Conservation (phyloP, 1,140 invertebrate genomes). For the Macrostomum lignano region DNA sequence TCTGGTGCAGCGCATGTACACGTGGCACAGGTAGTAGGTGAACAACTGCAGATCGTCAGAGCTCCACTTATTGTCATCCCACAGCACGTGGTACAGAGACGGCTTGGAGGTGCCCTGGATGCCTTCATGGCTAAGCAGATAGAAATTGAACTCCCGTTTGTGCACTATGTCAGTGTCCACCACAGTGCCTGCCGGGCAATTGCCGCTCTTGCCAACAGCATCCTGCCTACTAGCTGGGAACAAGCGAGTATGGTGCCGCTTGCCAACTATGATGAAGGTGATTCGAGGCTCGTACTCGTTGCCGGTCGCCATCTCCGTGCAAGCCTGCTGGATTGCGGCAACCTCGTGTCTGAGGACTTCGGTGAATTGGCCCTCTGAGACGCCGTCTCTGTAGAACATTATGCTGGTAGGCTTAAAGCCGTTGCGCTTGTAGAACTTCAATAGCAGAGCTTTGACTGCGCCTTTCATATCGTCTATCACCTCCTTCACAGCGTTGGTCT, state of each 20-base stretch:
- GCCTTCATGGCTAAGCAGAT: constrained; percentile 95
- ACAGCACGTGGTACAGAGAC: constrained; percentile 92
- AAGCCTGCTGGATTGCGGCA: constrained; percentile 82
- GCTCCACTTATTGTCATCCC: constrained; percentile 95
- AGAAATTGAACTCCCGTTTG: constrained; percentile 98
- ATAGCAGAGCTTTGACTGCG: too few relatives aligned
- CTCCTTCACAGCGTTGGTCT: too few relatives aligned
- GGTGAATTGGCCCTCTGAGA: constrained; percentile 61
- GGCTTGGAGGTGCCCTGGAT: constrained; percentile 48
- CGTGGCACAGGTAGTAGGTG: constrained; percentile 96
- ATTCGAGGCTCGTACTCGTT: constrained; percentile 97
- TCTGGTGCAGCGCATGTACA: constrained; percentile 92
- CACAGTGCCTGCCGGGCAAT: constrained; percentile 93
- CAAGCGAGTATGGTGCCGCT: constrained; percentile 72
- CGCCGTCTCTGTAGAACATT: constrained; percentile 81
- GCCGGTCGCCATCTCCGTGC: constrained; percentile 79
- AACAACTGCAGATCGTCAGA: constrained; percentile 92
- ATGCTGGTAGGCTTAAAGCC: constrained; percentile 33
- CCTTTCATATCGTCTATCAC: too few relatives aligned
- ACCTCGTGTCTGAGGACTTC: constrained; percentile 62
- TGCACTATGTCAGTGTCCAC: constrained; percentile 97
- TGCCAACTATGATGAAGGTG: constrained; percentile 96
- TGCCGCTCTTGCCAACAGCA: constrained; percentile 38
- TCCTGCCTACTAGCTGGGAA: constrained; percentile 32
- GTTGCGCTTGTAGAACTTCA: too few relatives aligned